These are phyloP conservation scores for Hemichromis elongatus DNA, from an alignment of 2,113 vertebrate genomes.

Conservation along the genomic window DNA sequence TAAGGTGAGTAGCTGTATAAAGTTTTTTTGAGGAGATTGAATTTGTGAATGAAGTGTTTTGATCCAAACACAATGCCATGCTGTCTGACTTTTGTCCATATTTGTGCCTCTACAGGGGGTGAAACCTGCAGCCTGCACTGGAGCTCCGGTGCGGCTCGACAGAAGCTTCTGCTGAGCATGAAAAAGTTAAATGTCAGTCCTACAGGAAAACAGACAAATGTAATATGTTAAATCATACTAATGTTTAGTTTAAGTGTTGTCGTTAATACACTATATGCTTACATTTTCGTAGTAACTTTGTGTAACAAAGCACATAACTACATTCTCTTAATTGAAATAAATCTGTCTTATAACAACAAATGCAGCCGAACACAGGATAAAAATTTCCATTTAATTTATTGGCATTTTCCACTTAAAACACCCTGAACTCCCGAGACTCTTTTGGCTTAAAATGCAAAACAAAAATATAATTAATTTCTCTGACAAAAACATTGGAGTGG, in stretches of 20 bases:
- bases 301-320: neutral
- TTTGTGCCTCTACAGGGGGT: conserved; percentile 42
- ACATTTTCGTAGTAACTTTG: too few relatives aligned
- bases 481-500: conserved; percentile 55
- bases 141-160: conserved; percentile 46
- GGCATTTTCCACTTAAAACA: conserved; percentile 61
- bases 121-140: conserved; percentile 62
- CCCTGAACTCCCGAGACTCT: conserved; percentile 60
- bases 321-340: neutral
- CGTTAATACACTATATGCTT: too few relatives aligned
- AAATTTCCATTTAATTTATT: conserved; percentile 68
- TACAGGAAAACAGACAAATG: neutral
- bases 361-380: neutral
- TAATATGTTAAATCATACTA: neutral
- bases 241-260: neutral
- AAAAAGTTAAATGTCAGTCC: neutral
- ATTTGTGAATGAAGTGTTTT: neutral
- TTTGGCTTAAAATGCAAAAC: conserved; percentile 63
- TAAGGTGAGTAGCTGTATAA: conserved; percentile 60
- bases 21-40: neutral
- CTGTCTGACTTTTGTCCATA: neutral
- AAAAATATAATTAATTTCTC: conserved; percentile 39
- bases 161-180: conserved; percentile 40
- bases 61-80: neutral
- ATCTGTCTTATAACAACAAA: neutral